Percentiles rank a stretch among this genome's conserved stretches.
These are phyloP conservation scores for Ictalurus furcatus DNA, from an alignment of 2,113 vertebrate genomes.

Conservation along the genomic window DNA sequence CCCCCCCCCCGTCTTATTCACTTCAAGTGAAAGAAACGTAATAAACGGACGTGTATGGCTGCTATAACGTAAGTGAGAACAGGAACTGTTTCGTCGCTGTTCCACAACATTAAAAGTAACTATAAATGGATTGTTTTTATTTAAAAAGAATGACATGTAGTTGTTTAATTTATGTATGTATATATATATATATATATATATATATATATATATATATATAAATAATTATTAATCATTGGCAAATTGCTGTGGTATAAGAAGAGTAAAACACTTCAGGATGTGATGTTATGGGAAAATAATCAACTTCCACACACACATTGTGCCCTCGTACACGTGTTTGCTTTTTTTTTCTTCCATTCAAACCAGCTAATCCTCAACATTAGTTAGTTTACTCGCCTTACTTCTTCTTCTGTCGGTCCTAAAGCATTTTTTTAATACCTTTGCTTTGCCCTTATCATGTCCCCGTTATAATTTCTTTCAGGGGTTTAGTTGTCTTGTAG, in stretches of 20 bases:
- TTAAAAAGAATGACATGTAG: neutral
- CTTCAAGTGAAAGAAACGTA: neutral
- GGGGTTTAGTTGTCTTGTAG: neutral
- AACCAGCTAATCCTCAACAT: neutral
- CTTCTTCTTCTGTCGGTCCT: neutral
- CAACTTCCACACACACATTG: neutral
- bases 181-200: too few species aligned
- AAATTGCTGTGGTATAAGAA: neutral
- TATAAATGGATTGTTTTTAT: neutral
- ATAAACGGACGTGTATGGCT: neutral
- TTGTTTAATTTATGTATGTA: neutral
- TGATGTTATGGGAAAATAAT: neutral
- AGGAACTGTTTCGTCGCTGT: neutral
- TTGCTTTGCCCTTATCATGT: neutral
- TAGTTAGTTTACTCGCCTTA: constrained; percentile 15
- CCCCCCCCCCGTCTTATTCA: neutral
- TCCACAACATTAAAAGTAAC: neutral
- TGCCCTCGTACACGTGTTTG: neutral
- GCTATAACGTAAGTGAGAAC: neutral
- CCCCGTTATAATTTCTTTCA: neutral
- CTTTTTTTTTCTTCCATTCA: neutral
- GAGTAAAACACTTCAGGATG: neutral
- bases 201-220: too few species aligned
- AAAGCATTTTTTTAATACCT: neutral
- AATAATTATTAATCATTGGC: neutral